Evolutionary conservation across 2,113 vertebrate genomes (phyloP), one percentile per base, ranked within the genome.

Genomic region (Camelus dromedarius): DNA sequence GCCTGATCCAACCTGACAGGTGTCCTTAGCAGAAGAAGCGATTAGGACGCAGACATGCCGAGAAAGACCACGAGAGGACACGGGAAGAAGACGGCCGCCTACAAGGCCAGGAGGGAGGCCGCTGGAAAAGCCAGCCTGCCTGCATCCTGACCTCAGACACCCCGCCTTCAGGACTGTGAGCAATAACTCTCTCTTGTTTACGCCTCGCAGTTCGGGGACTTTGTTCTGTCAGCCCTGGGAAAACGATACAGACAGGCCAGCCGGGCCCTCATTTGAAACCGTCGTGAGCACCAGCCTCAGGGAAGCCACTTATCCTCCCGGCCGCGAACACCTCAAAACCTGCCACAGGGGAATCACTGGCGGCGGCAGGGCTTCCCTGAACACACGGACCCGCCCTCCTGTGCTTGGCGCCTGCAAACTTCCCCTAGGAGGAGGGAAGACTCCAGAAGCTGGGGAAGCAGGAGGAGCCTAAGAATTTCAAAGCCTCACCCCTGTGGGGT

Each of bases 191-290:
- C 48, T 35, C 30, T 11, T 62, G 22, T 35, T 48, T 62, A 62
- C 62, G 35, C 56, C 11, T 48, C 42, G 22, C 15, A 0, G 2
- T 6, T 10, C 38, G 15, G 1, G 42, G 70, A 11, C 20, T 6
- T 4, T 9, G 12, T 12, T 2, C 52, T 0, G 0, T 22, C 42
- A 48, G 52, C 42, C 8, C 5, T 0, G 0, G 6, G 13, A 15
- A 10, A 32, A 9, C 2, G 16, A 48, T 1, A 5, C 3, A 48
- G 38, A 20, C 10, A 3, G 20, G 46, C 67, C 24, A n/a, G 38
- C 64, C 1, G 35, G 48, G 11, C 15, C 30, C 35, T 15, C 48
- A 1, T 8, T 26, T 24, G 5, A 18, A 15, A 9, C 56, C 8
- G 3, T 26, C 28, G 4, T 1, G 24, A 28, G 52, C 19, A 12